Evolutionary conservation across 2,888 invertebrate species (phyloP), one percentile per base, ranked within the genome.

Genomic region (Ectemnius cavifrons): DNA sequence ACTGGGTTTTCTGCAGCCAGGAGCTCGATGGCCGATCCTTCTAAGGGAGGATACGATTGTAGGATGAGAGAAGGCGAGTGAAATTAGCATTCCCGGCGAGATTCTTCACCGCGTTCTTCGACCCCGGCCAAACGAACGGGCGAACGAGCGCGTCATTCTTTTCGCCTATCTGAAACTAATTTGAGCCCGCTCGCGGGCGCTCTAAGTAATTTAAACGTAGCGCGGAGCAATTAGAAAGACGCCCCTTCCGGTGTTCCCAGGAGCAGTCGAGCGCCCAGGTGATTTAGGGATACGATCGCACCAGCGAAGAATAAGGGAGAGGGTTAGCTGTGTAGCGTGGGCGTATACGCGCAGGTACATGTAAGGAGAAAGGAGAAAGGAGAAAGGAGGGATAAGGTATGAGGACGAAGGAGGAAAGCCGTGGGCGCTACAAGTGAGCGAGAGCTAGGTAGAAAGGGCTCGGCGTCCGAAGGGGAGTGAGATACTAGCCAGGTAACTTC

Each of bases 141-240:
- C 79, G 79, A 63, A 75, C 78, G 84, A 78, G 85, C 84, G 85
- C 84, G 83, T 85, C 83, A 86, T 89, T 89, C 88, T 89, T 89
- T 88, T 88, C 86, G 86, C 86, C 89, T 87, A 88, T 87, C 88
- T 84, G 81, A 88, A 90, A 89, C 88, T 89, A 90, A 90, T 89
- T 90, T 89, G 85, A 78, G 77, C 71, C 8, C 37, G 37, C 37
- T 4, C 4, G 37, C 58, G 73, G 64, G 71, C 67, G 84, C 86
- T 82, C 81, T 89, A 89, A 89, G 89, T 89, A 89, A 90, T 90
- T 89, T 88, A 89, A 89, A 89, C 88, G 89, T 85, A 87, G 87
- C 86, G 84, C 84, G 78, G 86, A 87, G 89, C 89, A 89, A 89
- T 90, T 90, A 90, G 89, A 85, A 80, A 84, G 84, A 87, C 84